Conservation (phyloP, 2,888 invertebrate species). For the Cosmia trapezina region DNA sequence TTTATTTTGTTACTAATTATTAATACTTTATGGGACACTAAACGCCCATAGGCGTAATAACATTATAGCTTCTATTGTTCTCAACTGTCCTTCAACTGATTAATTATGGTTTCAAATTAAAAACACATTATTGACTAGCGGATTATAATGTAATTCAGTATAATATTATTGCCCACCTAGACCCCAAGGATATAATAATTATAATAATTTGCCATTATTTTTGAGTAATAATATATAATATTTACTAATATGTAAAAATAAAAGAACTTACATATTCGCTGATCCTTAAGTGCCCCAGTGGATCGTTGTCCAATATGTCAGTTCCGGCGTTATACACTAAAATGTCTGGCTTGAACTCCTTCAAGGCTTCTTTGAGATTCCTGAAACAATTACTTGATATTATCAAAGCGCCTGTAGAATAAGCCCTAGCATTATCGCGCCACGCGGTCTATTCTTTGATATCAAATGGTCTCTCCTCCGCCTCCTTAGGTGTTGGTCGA, state of each 20-base stretch:
- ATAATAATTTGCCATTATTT: no score
- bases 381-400: conserved; percentile 82
- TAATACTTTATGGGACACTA: no score
- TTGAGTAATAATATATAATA: neutral
- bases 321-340: conserved; percentile 98
- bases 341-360: conserved; percentile 94
- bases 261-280: conserved; percentile 90
- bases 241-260: neutral
- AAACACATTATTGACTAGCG: neutral
- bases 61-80: no score
- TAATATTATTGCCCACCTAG: neutral
- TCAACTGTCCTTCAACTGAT: no score
- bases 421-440: no score
- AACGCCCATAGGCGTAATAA: no score
- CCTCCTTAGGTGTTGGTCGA: no score
- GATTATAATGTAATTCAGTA: neutral
- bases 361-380: conserved; percentile 92
- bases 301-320: conserved; percentile 94
- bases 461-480: no score
- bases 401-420: neutral
- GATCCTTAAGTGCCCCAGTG: conserved; percentile 93
- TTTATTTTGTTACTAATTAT: no score
- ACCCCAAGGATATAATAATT: no score
- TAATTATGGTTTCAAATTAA: no score
- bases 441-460: no score